A percentile compares a stretch with the other conserved stretches of the same genome.
Conservation (phyloP, 2,113 vertebrate species). For the Sporophila hypoxantha region DNA sequence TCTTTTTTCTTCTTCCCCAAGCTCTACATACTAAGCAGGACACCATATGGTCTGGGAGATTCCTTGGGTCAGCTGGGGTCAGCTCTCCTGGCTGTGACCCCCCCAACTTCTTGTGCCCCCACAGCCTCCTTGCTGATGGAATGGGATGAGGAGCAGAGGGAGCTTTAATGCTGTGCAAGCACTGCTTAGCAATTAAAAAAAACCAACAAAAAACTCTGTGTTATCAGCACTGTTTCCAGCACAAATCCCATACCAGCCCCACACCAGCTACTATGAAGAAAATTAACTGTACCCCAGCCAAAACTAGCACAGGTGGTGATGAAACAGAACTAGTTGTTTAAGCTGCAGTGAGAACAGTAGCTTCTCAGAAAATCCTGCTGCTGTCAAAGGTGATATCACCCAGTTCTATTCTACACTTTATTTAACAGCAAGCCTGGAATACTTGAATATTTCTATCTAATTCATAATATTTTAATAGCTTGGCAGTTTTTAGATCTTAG, state of each 20-base stretch:
- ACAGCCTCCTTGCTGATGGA: background rate
- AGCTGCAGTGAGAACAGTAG: background rate
- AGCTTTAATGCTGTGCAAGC: background rate
- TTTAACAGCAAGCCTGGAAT: background rate
- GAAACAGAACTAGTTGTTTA: background rate
- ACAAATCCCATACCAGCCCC: background rate
- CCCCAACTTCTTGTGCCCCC: background rate
- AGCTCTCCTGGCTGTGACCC: background rate
- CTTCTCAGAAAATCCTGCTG: background rate
- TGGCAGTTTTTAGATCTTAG: background rate
- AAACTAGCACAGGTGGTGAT: background rate
- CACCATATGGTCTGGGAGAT: background rate
- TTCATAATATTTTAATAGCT: background rate
- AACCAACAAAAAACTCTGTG: background rate
- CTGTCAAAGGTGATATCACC: background rate
- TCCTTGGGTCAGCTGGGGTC: background rate
- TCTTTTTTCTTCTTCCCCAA: background rate
- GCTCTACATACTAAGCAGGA: background rate
- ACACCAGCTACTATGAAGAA: background rate
- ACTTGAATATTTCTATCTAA: background rate
- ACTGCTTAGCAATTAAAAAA: background rate
- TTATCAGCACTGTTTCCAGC: background rate
- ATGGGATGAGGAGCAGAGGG: background rate
- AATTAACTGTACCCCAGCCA: background rate
- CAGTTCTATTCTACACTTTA: background rate